These are phyloP conservation scores for Cyanoramphus novaezelandiae DNA, from an alignment of 2,113 vertebrate genomes.

Conservation along the genomic window DNA sequence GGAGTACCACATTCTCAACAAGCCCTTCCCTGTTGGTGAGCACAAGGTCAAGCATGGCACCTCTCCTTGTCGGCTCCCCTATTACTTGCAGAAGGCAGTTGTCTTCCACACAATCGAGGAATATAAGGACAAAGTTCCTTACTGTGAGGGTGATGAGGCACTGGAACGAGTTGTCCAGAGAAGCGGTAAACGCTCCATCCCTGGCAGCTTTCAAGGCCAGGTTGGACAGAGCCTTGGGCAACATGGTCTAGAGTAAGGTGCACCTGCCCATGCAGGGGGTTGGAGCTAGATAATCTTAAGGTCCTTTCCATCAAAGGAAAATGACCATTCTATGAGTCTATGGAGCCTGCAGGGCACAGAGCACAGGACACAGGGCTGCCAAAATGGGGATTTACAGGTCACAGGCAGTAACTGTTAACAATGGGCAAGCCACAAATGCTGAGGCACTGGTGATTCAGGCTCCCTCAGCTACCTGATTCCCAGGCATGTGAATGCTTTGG, in stretches of 20 bases:
- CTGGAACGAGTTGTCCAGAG: not conserved
- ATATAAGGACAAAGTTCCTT: not conserved
- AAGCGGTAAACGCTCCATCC: not conserved
- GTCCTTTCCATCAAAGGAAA: too few relatives aligned
- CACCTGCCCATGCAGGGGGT: too few relatives aligned
- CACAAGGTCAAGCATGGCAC: too few relatives aligned
- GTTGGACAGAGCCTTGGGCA: not conserved
- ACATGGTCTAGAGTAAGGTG: not conserved
- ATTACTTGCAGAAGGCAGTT: too few relatives aligned
- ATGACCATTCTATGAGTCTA: too few relatives aligned
- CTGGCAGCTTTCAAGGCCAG: not conserved
- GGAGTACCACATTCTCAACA: too few relatives aligned
- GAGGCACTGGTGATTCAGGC: not conserved
- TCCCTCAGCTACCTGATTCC: not conserved
- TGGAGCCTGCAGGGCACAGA: too few relatives aligned
- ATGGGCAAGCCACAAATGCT: not conserved
- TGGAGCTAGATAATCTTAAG: too few relatives aligned
- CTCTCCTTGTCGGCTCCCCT: too few relatives aligned
- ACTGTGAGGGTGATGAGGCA: not conserved
- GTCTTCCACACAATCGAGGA: too few relatives aligned
- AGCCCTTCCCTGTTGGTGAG: too few relatives aligned
- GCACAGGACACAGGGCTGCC: not conserved
- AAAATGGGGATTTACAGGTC: rapidly evolving
- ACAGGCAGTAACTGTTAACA: not conserved
- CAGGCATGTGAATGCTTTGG: not conserved